phyloP scores from a whole-genome alignment of 2,888 invertebrate genomes.

The Amphimallon solstitiale region DNA sequence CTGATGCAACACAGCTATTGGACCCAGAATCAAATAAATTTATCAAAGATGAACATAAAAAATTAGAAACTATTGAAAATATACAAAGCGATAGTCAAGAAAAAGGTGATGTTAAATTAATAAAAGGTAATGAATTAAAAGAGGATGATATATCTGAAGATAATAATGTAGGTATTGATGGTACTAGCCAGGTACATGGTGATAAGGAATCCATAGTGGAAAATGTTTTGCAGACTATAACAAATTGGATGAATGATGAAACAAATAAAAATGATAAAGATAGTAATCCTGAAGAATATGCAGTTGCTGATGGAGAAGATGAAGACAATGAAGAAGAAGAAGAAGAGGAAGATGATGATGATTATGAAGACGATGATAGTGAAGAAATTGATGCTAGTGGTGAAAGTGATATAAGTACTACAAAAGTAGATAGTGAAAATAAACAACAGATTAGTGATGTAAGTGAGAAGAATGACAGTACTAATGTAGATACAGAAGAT shows the following conservation, averaged over 20 bases:
- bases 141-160: constrained; percentile 60
- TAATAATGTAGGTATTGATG: constrained; percentile 29
- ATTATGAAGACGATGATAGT: constrained; percentile 47
- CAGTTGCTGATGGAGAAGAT: background rate
- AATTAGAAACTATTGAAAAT: constrained; percentile 1
- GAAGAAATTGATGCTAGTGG: constrained; percentile 34
- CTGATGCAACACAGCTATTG: constrained; percentile 15
- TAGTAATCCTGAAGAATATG: background rate
- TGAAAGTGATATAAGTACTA: too few species aligned
- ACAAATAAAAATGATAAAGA: background rate
- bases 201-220: background rate
- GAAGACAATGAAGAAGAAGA: background rate
- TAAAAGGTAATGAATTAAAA: constrained; percentile 61
- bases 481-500: too few species aligned
- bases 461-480: too few species aligned
- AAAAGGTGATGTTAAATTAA: constrained; percentile 52
- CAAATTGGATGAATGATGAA: background rate
- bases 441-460: too few species aligned
- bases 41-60: background rate
- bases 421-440: too few species aligned
- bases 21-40: background rate
- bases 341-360: constrained; percentile 40
- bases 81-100: constrained; percentile 47
- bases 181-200: constrained; percentile 1
- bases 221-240: background rate